Conservation (phyloP, 2,888 invertebrate genomes). For the Tipula lateralis region DNA sequence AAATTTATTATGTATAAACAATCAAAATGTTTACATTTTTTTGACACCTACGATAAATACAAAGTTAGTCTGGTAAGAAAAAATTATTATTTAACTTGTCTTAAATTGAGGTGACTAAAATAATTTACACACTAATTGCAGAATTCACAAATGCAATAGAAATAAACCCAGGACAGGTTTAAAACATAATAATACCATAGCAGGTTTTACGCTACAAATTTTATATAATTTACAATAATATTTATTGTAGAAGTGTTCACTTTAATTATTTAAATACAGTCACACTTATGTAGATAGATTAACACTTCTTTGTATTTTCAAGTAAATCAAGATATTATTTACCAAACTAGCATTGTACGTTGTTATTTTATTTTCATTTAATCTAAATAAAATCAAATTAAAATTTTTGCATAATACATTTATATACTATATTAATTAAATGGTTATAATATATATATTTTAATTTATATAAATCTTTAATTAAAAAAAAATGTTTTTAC, state of each 20-base stretch:
- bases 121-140: no score
- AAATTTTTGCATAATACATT: not conserved
- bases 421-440: conserved; percentile 2
- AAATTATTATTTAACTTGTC: no score
- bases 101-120: no score
- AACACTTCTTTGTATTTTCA: not conserved
- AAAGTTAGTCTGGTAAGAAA: not conserved
- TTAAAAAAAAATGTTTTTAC: conserved; percentile 19
- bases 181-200: no score
- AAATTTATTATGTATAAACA: not conserved
- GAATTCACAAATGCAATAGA: no score
- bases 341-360: not conserved
- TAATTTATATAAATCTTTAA: not conserved
- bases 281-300: no score
- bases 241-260: no score
- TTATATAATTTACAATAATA: no score
- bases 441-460: not conserved
- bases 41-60: not conserved
- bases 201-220: no score
- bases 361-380: not conserved
- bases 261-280: no score
- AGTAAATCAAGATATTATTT: not conserved
- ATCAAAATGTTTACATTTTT: not conserved
- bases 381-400: not conserved
- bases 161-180: no score